Evolutionary conservation across 2,797 vertebrate species (phyloP).

Genomic region (Remorina albescens): DNA sequence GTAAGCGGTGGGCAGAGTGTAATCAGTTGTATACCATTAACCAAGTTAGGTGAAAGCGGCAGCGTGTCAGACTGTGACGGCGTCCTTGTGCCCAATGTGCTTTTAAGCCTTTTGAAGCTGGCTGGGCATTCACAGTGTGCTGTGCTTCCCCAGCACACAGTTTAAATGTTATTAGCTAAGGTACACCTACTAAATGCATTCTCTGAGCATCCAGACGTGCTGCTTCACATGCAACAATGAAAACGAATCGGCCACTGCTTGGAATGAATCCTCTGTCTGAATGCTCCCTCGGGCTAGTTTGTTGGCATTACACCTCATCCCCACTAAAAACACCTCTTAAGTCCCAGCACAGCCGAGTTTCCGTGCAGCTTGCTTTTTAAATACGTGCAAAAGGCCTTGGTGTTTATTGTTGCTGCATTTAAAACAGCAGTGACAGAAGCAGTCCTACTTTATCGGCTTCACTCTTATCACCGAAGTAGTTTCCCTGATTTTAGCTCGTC

Average conservation of each 20-base stretch:
- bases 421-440: background rate
- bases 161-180: constrained; percentile 57
- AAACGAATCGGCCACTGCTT: constrained; percentile 47
- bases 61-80: constrained; percentile 14
- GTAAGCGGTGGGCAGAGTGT: background rate
- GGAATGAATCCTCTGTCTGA: constrained; percentile 39
- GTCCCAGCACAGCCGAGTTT: background rate
- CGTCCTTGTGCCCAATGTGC: constrained; percentile 31
- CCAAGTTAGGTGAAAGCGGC: constrained; percentile 2
- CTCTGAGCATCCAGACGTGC: constrained; percentile 20
- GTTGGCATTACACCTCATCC: constrained; percentile 29
- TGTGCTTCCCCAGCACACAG: constrained; percentile 15
- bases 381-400: constrained; percentile 5
- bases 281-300: constrained; percentile 31
- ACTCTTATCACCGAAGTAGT: background rate
- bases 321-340: background rate
- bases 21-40: background rate
- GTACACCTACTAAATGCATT: constrained; percentile 49
- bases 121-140: constrained; percentile 31
- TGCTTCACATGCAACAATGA: constrained; percentile 43
- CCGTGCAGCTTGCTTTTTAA: constrained; percentile 1
- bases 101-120: constrained; percentile 53
- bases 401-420: background rate
- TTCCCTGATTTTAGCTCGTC: background rate
- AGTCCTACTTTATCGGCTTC: background rate